Percentiles rank a stretch among this genome's conserved stretches.
These are phyloP conservation scores for Semicossyphus pulcher DNA, from an alignment of 2,113 vertebrate species.

Conservation along the genomic window DNA sequence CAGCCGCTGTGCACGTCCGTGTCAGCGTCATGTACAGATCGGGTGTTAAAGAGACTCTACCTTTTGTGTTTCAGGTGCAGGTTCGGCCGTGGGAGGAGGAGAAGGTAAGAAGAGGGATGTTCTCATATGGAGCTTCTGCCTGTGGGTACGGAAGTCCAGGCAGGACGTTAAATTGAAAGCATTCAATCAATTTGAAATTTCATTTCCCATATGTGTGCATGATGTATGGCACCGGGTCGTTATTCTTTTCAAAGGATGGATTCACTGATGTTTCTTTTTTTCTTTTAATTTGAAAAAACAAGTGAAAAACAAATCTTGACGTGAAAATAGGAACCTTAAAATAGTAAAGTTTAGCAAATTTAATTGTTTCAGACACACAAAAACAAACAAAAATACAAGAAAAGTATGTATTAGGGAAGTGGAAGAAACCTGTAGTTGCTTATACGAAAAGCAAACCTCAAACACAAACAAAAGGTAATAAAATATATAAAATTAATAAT, in stretches of 20 bases:
- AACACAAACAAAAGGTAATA: too few species aligned
- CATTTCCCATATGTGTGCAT: constrained; percentile 56
- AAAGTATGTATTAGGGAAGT: too few species aligned
- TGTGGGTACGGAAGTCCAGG: constrained; percentile 39
- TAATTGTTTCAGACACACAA: too few species aligned
- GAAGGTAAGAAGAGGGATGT: constrained; percentile 39
- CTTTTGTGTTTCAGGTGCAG: constrained; percentile 47
- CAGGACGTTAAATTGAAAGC: constrained; percentile 67
- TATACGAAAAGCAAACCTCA: too few species aligned
- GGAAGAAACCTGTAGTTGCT: too few species aligned
- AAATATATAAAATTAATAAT: too few species aligned
- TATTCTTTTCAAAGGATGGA: constrained; percentile 13
- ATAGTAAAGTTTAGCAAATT: too few species aligned
- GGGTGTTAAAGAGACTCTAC: constrained; percentile 3
- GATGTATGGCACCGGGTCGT: neutral
- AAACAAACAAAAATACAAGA: too few species aligned
- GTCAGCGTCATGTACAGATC: neutral
- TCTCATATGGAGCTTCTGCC: constrained; percentile 29
- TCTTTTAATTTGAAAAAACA: neutral
- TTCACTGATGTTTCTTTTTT: neutral
- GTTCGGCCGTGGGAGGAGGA: neutral
- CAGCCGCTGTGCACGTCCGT: constrained; percentile 18
- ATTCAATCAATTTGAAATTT: constrained; percentile 69
- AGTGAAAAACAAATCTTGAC: neutral
- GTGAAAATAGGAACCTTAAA: too few species aligned